Conservation (phyloP, 2,888 invertebrate genomes). For the Macaria notata region DNA sequence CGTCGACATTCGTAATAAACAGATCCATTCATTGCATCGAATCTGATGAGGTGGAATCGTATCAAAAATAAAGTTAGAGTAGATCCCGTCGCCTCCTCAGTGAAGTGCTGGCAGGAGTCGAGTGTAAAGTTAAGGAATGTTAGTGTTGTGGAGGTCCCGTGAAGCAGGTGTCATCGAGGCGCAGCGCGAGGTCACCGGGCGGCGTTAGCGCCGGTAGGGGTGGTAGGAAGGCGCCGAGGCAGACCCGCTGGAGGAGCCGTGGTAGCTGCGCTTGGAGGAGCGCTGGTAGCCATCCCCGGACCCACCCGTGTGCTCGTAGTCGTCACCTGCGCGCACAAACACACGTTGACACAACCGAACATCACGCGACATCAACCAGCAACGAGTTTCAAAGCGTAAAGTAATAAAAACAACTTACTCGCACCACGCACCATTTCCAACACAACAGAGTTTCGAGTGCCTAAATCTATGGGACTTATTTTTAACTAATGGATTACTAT, state of each 20-base stretch:
- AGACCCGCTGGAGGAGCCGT: conserved; percentile 60
- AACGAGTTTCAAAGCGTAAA: conserved; percentile 35
- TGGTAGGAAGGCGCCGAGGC: conserved; percentile 75
- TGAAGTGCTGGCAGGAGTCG: too few relatives aligned
- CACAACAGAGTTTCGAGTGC: conserved; percentile 16
- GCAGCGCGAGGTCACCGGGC: conserved; percentile 35
- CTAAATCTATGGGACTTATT: conserved; percentile 10
- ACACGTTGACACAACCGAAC: conserved; percentile 21
- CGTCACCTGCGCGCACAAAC: conserved; percentile 59
- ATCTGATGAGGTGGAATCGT: neutral
- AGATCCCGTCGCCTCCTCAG: too few relatives aligned
- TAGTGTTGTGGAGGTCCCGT: neutral
- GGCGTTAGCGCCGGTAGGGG: conserved; percentile 71
- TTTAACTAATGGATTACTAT: neutral
- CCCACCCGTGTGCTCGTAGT: conserved; percentile 76
- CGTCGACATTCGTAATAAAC: neutral
- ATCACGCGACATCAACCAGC: conserved; percentile 28
- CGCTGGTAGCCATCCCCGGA: conserved; percentile 77
- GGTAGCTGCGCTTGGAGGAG: conserved; percentile 71
- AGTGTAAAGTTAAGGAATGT: conserved; percentile 7
- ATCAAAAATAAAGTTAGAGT: neutral
- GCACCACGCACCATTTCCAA: conserved; percentile 74
- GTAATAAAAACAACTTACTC: conserved; percentile 64
- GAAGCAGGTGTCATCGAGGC: conserved; percentile 28
- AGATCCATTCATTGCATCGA: neutral